Evolutionary conservation across 2,797 vertebrate species (phyloP).

Genomic region (Manis crassicaudata): DNA sequence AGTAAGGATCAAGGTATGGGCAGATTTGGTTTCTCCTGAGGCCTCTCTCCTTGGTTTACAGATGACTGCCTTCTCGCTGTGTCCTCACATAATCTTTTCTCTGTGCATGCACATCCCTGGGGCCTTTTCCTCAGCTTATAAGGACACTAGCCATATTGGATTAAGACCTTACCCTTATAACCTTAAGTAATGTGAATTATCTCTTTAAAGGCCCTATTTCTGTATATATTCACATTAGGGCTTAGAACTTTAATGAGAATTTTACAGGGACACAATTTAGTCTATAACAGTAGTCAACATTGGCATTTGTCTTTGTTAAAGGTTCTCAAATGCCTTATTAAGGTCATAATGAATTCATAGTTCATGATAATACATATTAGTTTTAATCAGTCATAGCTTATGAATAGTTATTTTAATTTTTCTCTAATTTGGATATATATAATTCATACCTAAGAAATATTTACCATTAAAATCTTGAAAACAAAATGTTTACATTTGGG

Average conservation of each 20-base stretch:
- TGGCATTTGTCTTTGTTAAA: slow-evolving; percentile 15
- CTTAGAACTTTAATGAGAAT: not conserved
- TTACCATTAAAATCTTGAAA: not conserved
- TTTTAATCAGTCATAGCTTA: slow-evolving; percentile 1
- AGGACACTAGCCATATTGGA: not conserved
- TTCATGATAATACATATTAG: slow-evolving; percentile 6
- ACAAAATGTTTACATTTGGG: not conserved
- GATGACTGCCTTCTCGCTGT: not conserved
- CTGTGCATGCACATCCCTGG: not conserved
- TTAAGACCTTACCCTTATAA: not conserved
- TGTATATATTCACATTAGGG: not conserved
- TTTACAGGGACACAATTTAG: not conserved
- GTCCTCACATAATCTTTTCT: not conserved
- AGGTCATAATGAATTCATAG: not conserved
- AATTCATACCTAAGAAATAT: slow-evolving; percentile 11
- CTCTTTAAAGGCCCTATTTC: not conserved
- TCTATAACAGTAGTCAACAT: not conserved
- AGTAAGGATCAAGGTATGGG: not conserved
- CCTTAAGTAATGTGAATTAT: not conserved
- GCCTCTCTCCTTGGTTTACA: not conserved
- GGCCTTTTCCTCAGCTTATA: not conserved
- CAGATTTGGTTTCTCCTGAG: not conserved
- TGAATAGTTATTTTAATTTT: not conserved
- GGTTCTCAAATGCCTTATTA: slow-evolving; percentile 18
- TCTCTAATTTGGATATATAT: not conserved